Conservation (phyloP, 2,888 invertebrate species). For the Callinectes sapidus region DNA sequence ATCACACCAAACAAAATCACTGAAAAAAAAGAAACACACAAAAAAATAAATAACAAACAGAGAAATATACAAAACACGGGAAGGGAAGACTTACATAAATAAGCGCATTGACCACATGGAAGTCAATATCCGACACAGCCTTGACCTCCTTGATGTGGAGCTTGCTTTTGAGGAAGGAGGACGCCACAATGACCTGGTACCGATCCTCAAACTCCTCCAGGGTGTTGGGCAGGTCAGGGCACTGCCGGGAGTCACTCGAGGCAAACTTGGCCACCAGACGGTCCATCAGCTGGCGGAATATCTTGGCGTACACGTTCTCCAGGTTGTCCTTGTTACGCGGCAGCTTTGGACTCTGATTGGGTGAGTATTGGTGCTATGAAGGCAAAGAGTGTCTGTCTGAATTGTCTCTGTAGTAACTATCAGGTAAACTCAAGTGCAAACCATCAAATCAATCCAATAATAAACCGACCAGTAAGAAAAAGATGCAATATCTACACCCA, state of each 20-base stretch:
- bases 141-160: conserved; percentile 76
- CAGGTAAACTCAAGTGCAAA: too few species aligned
- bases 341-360: conserved; percentile 57
- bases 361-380: not conserved
- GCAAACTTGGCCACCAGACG: conserved; percentile 66
- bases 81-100: conserved; percentile 75
- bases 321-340: conserved; percentile 60
- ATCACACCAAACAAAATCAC: not conserved
- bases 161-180: conserved; percentile 74
- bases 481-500: not conserved
- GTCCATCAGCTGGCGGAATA: conserved; percentile 68
- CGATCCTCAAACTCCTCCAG: conserved; percentile 73
- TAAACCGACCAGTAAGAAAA: not conserved
- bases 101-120: conserved; percentile 79
- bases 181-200: conserved; percentile 75
- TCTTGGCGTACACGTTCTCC: conserved; percentile 61
- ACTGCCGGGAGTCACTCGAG: conserved; percentile 58
- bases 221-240: conserved; percentile 73
- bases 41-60: conserved; percentile 16
- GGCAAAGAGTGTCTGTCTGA: not conserved
- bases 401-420: too few species aligned
- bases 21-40: not conserved
- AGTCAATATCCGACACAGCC: conserved; percentile 78
- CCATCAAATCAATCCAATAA: not conserved
- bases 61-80: not conserved